phyloP scores from a whole-genome alignment of 2,888 invertebrate genomes.

The Villa cingulata region DNA sequence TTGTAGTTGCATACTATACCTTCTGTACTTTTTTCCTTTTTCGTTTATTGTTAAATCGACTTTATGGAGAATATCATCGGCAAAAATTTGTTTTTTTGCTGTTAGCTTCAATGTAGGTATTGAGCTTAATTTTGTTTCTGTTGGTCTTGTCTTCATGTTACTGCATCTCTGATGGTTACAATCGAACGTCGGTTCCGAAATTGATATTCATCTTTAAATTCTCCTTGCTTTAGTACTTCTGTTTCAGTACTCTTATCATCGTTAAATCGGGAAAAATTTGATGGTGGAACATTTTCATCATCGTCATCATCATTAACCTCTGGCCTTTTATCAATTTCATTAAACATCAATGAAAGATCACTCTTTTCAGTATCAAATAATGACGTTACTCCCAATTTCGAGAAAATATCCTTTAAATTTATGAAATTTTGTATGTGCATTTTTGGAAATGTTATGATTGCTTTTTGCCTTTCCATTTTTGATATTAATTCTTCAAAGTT shows the following conservation, averaged over 20 bases:
- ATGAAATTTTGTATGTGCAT: conserved; percentile 51
- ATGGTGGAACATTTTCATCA: background rate
- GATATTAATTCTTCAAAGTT: conserved; percentile 33
- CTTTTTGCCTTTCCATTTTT: conserved; percentile 29
- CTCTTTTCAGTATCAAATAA: conserved; percentile 48
- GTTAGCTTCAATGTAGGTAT: too few relatives aligned
- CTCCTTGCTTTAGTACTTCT: background rate
- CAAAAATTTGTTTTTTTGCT: too few relatives aligned
- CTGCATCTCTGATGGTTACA: background rate
- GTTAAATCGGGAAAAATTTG: conserved; percentile 1
- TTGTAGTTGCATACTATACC: conserved; percentile 51
- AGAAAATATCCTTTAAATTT: conserved; percentile 42
- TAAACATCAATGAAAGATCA: conserved; percentile 49
- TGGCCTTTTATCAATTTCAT: background rate
- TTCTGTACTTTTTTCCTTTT: conserved; percentile 54
- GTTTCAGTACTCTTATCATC: background rate
- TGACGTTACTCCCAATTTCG: conserved; percentile 44
- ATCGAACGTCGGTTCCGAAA: background rate
- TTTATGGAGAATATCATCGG: conserved; percentile 47
- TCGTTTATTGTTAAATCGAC: conserved; percentile 45
- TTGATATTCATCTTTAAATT: background rate
- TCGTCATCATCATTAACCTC: background rate
- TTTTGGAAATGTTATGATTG: conserved; percentile 50
- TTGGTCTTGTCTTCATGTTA: background rate
- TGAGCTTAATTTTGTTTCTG: too few relatives aligned